phyloP scores from a whole-genome alignment of 2,113 vertebrate genomes.

The Oncorhynchus clarkii region DNA sequence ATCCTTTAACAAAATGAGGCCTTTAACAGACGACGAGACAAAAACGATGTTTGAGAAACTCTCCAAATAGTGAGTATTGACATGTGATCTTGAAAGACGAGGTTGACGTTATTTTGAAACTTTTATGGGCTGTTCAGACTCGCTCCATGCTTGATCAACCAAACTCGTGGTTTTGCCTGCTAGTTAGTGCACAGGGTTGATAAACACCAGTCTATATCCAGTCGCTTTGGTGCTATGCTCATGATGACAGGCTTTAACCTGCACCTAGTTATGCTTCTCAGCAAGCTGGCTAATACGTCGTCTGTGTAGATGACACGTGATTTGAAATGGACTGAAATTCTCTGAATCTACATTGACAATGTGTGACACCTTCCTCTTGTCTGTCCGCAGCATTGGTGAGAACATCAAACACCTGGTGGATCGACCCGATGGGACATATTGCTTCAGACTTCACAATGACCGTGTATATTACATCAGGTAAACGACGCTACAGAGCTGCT shows the following conservation, averaged over 20 bases:
- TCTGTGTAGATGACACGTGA: not conserved
- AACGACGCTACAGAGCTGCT: slow-evolving; percentile 6
- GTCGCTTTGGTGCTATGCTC: no score
- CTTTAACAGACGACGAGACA: slow-evolving; percentile 91
- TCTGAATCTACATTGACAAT: not conserved
- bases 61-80: slow-evolving; percentile 83
- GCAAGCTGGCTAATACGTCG: no score
- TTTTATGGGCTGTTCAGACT: not conserved
- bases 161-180: no score
- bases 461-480: slow-evolving; percentile 94
- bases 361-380: slow-evolving; percentile 11
- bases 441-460: slow-evolving; percentile 91
- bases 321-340: not conserved
- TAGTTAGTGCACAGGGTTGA: no score
- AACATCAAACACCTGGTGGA: slow-evolving; percentile 94
- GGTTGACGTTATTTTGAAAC: no score
- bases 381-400: slow-evolving; percentile 83
- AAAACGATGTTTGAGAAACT: slow-evolving; percentile 89
- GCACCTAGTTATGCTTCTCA: no score
- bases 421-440: slow-evolving; percentile 90
- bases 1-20: slow-evolving; percentile 77
- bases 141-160: not conserved
- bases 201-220: no score
- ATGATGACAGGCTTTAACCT: no score
- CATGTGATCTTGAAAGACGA: not conserved